Percentiles rank a stretch among this genome's conserved stretches.
Conservation (phyloP, 2,797 vertebrate species). For the Psittacula echo region DNA sequence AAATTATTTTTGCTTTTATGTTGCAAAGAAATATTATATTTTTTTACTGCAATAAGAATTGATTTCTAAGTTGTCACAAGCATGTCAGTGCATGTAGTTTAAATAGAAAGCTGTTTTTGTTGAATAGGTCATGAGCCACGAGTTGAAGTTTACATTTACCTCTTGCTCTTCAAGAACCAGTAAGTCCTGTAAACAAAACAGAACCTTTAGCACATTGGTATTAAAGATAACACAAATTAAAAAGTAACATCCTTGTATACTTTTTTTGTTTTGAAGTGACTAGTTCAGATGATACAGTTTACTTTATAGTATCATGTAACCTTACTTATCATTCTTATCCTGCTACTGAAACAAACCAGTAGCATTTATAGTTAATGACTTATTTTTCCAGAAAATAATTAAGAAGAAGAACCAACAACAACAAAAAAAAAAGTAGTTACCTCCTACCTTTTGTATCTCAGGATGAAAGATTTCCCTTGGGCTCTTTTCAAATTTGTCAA, state of each 20-base stretch:
- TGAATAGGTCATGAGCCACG: not conserved
- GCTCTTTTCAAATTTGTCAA: slow-evolving; percentile 97
- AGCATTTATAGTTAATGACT: not conserved
- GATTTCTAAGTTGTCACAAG: not conserved
- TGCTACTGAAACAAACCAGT: not conserved
- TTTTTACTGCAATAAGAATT: not conserved
- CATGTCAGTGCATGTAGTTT: not conserved
- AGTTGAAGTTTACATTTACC: slow-evolving; percentile 75
- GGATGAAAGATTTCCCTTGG: slow-evolving; percentile 96
- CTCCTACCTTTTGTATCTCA: slow-evolving; percentile 95
- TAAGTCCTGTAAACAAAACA: slow-evolving; percentile 86
- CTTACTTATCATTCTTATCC: not conserved
- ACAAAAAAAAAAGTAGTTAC: not conserved
- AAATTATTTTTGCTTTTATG: not conserved
- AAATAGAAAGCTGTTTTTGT: not conserved
- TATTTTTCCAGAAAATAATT: not conserved
- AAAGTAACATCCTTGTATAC: not conserved
- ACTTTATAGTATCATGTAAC: not conserved
- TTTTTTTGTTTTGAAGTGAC: not conserved
- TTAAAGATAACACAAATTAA: not conserved
- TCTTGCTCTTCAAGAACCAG: slow-evolving; percentile 98
- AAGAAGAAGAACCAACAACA: not conserved
- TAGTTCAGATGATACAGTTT: not conserved
- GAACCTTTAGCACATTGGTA: not conserved
- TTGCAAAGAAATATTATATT: not conserved